A percentile compares a stretch with the other conserved stretches of the same genome.
phyloP scores from a whole-genome alignment of 2,888 invertebrate genomes.

The Tridacna crocea region DNA sequence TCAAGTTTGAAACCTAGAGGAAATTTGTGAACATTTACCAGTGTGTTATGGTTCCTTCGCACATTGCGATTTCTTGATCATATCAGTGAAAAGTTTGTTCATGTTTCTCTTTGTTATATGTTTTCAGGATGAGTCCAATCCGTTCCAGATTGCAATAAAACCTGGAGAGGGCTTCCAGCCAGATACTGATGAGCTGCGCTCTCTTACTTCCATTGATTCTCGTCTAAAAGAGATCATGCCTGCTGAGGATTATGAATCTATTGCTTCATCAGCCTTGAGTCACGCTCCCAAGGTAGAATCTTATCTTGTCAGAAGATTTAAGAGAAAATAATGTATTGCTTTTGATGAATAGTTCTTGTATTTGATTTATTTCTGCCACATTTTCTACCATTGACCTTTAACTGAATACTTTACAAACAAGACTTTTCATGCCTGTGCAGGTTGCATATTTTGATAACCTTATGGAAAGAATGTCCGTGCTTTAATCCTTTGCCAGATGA shows the following conservation, averaged over 20 bases:
- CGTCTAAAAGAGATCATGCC: conserved; percentile 77
- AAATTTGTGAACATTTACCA: no score
- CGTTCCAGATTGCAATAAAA: conserved; percentile 71
- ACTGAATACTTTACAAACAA: no score
- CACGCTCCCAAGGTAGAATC: conserved; percentile 65
- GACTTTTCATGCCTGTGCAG: no score
- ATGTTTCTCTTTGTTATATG: not conserved
- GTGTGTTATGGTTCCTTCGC: no score
- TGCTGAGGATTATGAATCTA: conserved; percentile 74
- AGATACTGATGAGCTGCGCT: conserved; percentile 68
- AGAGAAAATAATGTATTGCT: conserved; percentile 36
- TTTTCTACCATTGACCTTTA: no score
- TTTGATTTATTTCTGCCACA: no score
- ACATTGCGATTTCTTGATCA: no score
- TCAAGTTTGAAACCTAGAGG: no score
- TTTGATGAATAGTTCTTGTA: not conserved
- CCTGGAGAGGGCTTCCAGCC: conserved; percentile 79
- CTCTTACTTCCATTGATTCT: conserved; percentile 76
- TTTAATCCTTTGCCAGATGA: no score
- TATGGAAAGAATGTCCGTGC: no score
- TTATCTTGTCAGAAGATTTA: conserved; percentile 55
- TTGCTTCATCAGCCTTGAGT: conserved; percentile 58
- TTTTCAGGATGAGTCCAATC: conserved; percentile 61
- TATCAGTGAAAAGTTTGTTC: no score
- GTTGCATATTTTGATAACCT: no score